phyloP scores from a whole-genome alignment of 2,888 invertebrate species.

The Temnothorax rugatulus region DNA sequence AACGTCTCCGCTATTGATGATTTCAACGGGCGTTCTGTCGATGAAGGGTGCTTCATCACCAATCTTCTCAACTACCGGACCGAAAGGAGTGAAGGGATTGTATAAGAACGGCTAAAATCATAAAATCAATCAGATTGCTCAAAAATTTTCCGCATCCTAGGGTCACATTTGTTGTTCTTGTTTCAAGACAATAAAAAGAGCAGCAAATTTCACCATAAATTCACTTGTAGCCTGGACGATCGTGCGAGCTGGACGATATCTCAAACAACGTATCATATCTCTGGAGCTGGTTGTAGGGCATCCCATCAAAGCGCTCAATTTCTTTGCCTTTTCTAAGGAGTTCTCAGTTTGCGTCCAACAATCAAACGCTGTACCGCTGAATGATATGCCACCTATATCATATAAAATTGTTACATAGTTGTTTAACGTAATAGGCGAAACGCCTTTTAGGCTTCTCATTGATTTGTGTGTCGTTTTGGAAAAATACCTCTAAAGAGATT shows the following conservation, averaged over 20 bases:
- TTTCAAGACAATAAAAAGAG: background rate
- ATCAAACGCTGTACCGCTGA: conserved; percentile 90
- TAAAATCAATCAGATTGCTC: conserved; percentile 86
- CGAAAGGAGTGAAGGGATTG: conserved; percentile 91
- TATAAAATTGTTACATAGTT: background rate
- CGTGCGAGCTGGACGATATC: conserved; percentile 88
- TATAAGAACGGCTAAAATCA: conserved; percentile 82
- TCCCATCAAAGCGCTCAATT: conserved; percentile 89
- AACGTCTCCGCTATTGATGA: conserved; percentile 88
- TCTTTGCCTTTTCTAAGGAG: conserved; percentile 88
- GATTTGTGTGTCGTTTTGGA: conserved; percentile 88
- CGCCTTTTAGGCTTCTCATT: background rate
- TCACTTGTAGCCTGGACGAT: conserved; percentile 88
- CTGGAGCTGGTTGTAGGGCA: conserved; percentile 88
- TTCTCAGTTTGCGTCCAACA: conserved; percentile 85
- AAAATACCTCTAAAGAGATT: conserved; percentile 86
- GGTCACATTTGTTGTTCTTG: background rate
- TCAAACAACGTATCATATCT: conserved; percentile 90
- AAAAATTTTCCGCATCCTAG: background rate
- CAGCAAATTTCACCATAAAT: conserved; percentile 87
- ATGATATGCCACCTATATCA: conserved; percentile 88
- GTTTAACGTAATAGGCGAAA: background rate
- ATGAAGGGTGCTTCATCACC: conserved; percentile 89
- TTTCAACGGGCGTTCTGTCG: conserved; percentile 89
- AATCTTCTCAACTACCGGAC: conserved; percentile 90